Evolutionary conservation across 2,113 vertebrate species (phyloP).

Genomic region (Fukomys damarensis): DNA sequence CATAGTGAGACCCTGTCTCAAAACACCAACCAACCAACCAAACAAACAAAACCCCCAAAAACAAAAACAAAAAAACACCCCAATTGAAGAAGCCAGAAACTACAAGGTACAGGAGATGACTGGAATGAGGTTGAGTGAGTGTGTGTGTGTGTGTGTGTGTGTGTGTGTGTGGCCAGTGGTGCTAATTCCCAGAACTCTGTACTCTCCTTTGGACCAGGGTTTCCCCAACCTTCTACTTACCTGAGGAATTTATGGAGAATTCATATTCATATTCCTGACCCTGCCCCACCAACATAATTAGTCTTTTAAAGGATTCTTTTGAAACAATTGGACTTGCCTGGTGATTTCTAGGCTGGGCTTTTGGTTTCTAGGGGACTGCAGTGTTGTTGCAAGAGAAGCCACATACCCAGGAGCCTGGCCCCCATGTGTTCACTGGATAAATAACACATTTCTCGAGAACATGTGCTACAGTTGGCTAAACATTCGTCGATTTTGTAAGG

Average conservation of each 20-base stretch:
- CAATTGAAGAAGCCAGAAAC: constrained; percentile 27
- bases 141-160: not conserved
- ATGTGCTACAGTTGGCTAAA: not conserved
- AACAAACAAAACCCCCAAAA: too few species aligned
- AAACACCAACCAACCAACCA: too few species aligned
- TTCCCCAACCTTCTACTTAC: not conserved
- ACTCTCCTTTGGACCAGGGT: not conserved
- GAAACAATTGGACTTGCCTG: not conserved
- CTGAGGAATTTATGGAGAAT: not conserved
- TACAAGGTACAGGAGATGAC: constrained; percentile 1
- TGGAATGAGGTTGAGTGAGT: not conserved
- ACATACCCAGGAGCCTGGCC: not conserved
- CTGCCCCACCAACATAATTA: not conserved
- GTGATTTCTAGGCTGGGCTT: not conserved
- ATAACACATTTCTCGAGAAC: not conserved
- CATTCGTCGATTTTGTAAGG: not conserved
- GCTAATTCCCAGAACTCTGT: not conserved
- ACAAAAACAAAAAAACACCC: too few species aligned
- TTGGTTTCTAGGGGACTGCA: not conserved
- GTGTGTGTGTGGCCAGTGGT: not conserved
- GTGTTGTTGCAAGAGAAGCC: not conserved
- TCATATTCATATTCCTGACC: constrained; percentile 11
- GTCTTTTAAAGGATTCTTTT: constrained; percentile 29
- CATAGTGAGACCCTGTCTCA: too few species aligned
- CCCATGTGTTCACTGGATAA: not conserved